Conservation (phyloP, 2,113 vertebrate genomes). For the Corythaeola cristata region DNA sequence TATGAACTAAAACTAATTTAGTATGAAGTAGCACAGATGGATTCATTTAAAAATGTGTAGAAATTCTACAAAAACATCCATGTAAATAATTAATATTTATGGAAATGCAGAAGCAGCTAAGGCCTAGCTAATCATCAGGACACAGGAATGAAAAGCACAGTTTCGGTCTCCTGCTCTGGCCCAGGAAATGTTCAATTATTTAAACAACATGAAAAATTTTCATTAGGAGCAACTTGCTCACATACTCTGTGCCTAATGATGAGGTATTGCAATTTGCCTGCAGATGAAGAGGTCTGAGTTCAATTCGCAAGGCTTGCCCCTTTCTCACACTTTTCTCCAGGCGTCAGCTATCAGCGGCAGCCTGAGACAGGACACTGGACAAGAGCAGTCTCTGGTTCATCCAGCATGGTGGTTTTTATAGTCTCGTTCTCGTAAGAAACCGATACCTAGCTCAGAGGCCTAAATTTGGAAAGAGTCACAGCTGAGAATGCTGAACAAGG, state of each 20-base stretch:
- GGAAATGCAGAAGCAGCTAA: neutral
- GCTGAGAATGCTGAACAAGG: constrained; percentile 28
- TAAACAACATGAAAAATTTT: neutral
- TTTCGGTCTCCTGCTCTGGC: neutral
- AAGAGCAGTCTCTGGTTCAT: accelerated
- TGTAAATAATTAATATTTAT: neutral
- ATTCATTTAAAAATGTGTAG: neutral
- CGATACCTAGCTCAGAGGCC: neutral
- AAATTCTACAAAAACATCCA: neutral
- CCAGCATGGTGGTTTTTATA: neutral
- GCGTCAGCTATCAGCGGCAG: neutral
- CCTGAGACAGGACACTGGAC: neutral
- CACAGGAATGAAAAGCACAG: neutral
- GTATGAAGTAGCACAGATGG: neutral
- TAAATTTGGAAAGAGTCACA: constrained; percentile 42
- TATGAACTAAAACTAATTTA: neutral
- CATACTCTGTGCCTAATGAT: neutral
- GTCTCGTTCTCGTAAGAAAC: neutral
- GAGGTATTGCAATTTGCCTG: neutral
- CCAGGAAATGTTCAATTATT: neutral
- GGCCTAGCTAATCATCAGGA: neutral
- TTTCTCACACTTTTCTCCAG: neutral
- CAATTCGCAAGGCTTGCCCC: neutral
- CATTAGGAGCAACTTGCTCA: neutral
- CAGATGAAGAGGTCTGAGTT: neutral